phyloP scores from a whole-genome alignment of 2,113 vertebrate genomes.

The Cepphus grylle region DNA sequence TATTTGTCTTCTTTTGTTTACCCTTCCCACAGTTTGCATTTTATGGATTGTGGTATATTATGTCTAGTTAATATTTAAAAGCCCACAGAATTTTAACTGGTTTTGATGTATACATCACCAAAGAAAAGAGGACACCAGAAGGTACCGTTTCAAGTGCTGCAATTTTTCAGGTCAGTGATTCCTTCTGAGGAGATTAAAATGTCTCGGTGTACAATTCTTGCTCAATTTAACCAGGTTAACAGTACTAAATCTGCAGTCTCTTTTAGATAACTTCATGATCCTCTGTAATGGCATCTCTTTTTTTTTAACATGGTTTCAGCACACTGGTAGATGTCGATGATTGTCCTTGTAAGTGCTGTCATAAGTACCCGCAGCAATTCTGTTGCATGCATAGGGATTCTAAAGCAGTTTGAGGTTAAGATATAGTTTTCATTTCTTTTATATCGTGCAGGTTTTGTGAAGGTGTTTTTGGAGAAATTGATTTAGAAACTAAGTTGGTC shows the following conservation, averaged over 20 bases:
- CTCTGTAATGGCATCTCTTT: background rate
- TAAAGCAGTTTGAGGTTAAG: background rate
- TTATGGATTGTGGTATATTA: background rate
- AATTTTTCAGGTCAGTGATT: conserved; percentile 26
- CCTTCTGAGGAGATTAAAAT: background rate
- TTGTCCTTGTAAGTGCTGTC: background rate
- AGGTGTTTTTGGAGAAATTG: background rate
- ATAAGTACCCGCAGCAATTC: background rate
- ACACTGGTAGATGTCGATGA: background rate
- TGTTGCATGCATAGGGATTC: rapidly evolving
- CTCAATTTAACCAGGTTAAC: conserved; percentile 13
- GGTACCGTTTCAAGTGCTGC: background rate
- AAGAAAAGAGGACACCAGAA: conserved; percentile 19
- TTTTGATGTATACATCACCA: background rate
- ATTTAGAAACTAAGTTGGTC: background rate
- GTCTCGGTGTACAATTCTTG: background rate
- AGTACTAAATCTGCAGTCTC: background rate
- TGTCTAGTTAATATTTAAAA: background rate
- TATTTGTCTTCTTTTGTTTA: background rate
- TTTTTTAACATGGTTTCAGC: background rate
- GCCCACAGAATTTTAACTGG: background rate
- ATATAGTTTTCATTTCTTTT: background rate
- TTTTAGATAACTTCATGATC: background rate
- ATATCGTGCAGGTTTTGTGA: background rate
- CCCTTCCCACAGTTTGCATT: background rate